Conservation (phyloP, 64 coral and sea anemone species). For the Hydrozoanthus tunicans region DNA sequence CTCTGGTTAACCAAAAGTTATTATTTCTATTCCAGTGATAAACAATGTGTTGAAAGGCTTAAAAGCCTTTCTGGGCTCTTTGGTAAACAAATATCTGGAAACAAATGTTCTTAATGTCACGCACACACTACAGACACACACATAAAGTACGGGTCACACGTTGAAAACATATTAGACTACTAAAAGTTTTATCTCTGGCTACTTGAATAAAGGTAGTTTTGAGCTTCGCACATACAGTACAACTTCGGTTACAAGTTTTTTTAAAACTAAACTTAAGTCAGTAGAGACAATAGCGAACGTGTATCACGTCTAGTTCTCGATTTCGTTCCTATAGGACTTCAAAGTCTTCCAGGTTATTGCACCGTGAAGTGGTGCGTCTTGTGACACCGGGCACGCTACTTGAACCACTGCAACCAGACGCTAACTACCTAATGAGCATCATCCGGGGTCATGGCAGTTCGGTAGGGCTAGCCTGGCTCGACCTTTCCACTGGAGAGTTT, state of each 20-base stretch:
- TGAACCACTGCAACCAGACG: constrained; percentile 80
- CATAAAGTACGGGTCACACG: too few species aligned
- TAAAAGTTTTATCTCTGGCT: too few species aligned
- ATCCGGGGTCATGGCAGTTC: constrained; percentile 68
- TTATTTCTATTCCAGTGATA: too few species aligned
- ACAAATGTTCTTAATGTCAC: too few species aligned
- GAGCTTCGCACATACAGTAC: too few species aligned
- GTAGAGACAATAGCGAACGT: not conserved
- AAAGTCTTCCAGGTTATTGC: constrained; percentile 69
- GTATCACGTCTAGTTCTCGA: not conserved
- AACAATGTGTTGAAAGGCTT: too few species aligned
- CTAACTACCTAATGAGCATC: constrained; percentile 84
- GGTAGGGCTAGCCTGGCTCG: constrained; percentile 80
- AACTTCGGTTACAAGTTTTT: not conserved
- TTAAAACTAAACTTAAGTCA: not conserved
- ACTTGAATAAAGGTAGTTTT: too few species aligned
- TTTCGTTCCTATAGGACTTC: constrained; percentile 54
- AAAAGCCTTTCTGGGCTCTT: too few species aligned
- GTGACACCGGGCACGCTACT: constrained; percentile 85
- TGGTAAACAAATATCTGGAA: too few species aligned
- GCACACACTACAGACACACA: too few species aligned
- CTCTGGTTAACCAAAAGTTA: too few species aligned
- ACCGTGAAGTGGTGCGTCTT: constrained; percentile 82
- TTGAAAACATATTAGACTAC: too few species aligned
- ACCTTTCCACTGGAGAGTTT: constrained; percentile 87